These are phyloP conservation scores for Mormyrus proboscirostris DNA, from an alignment of 2,797 vertebrate genomes.

Conservation along the genomic window DNA sequence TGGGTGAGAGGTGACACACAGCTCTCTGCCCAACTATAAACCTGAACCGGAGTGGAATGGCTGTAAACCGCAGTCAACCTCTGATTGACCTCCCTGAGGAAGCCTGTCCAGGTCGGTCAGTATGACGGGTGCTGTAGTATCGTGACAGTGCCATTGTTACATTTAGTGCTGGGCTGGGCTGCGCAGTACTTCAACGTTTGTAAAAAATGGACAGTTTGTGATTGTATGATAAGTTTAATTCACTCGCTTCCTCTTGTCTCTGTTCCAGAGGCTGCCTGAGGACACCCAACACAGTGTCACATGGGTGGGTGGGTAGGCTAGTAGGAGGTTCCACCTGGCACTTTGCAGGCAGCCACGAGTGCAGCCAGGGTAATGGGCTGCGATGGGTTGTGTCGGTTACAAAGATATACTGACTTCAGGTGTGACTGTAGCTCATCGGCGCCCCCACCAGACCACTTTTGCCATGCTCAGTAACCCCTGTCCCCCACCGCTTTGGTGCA, in stretches of 20 bases:
- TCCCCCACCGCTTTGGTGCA: neutral
- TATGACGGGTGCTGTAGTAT: neutral
- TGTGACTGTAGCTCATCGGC: neutral
- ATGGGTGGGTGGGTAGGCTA: neutral
- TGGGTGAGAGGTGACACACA: constrained; percentile 2
- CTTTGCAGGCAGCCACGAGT: neutral
- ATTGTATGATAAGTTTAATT: neutral
- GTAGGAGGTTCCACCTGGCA: neutral
- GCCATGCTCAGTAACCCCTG: neutral
- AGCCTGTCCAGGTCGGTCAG: neutral
- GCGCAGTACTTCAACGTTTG: neutral
- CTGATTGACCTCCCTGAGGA: neutral
- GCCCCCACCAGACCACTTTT: neutral
- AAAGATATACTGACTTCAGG: neutral
- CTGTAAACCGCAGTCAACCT: neutral
- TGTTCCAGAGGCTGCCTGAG: neutral
- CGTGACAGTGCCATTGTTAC: neutral
- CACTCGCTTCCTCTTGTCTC: neutral
- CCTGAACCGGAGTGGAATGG: neutral
- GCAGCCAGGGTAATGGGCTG: neutral
- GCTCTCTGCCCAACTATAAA: neutral
- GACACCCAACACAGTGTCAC: neutral
- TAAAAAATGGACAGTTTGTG: neutral
- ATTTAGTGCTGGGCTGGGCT: neutral
- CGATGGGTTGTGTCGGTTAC: neutral